Percentiles rank a stretch among this genome's conserved stretches.
These are phyloP conservation scores for Thumatha senex DNA, from an alignment of 2,888 invertebrate genomes.

Conservation along the genomic window DNA sequence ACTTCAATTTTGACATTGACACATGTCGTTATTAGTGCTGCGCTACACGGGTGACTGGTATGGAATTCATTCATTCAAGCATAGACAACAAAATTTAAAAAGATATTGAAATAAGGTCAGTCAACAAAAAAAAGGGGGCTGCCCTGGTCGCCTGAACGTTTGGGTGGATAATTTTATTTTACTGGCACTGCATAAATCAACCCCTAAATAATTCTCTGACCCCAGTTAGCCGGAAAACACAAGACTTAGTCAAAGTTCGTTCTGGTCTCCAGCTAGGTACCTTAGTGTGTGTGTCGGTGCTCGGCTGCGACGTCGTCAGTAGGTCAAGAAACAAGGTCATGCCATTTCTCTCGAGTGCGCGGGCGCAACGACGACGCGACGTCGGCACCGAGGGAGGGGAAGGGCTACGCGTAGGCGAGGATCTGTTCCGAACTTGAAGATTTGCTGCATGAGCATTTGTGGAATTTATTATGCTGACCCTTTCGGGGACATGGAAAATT, in stretches of 20 bases:
- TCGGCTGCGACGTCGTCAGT: constrained; percentile 77
- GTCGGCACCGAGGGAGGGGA: constrained; percentile 26
- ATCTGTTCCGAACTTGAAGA: constrained; percentile 26
- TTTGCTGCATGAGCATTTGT: constrained; percentile 13
- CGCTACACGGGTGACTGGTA: too few species aligned
- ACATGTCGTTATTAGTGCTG: too few species aligned
- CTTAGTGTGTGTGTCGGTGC: constrained; percentile 51
- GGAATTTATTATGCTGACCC: background rate
- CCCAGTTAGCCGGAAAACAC: constrained; percentile 6
- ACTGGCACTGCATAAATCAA: too few species aligned
- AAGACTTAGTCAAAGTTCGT: constrained; percentile 22
- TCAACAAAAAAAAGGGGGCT: too few species aligned
- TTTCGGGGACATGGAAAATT: background rate
- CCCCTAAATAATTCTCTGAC: background rate
- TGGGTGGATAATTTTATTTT: too few species aligned
- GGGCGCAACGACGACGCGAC: constrained; percentile 21
- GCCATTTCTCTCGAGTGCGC: constrained; percentile 69
- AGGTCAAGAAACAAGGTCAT: constrained; percentile 80
- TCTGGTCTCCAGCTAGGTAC: constrained; percentile 13
- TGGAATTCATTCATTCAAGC: too few species aligned
- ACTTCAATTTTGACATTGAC: too few species aligned
- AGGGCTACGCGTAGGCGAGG: constrained; percentile 45
- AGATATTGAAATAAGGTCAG: too few species aligned
- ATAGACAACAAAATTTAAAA: too few species aligned
- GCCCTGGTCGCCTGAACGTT: too few species aligned